A percentile compares a stretch with the other conserved stretches of the same genome.
Conservation (phyloP, 2,888 invertebrate genomes). For the Hoplodrina blanda region DNA sequence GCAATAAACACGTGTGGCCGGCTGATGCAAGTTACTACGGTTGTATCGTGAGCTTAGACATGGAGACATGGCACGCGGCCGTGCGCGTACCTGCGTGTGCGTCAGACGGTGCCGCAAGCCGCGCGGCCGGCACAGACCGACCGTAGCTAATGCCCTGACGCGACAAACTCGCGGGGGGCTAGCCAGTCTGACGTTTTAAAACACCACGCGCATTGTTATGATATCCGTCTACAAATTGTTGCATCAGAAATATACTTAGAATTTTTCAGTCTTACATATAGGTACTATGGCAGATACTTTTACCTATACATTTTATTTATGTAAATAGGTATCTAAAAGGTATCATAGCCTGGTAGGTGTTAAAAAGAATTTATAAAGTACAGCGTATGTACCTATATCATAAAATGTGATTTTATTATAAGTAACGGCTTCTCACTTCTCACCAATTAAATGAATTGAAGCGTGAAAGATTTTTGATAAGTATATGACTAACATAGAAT, state of each 20-base stretch:
- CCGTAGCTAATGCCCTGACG: constrained; percentile 5
- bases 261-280: background rate
- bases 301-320: constrained; percentile 4
- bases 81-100: constrained; percentile 45
- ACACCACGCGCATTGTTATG: constrained; percentile 26
- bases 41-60: constrained; percentile 52
- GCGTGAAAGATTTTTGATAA: background rate
- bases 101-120: constrained; percentile 3
- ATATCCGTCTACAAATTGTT: constrained; percentile 36
- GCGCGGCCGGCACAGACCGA: background rate
- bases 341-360: constrained; percentile 7
- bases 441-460: background rate
- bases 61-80: constrained; percentile 15
- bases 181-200: constrained; percentile 14
- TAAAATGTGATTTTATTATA: constrained; percentile 8
- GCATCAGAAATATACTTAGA: constrained; percentile 43
- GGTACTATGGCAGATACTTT: background rate
- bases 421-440: background rate
- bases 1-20: constrained; percentile 41
- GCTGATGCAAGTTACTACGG: constrained; percentile 66
- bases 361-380: constrained; percentile 7
- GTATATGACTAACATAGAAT: too few species aligned
- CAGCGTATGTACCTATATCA: background rate
- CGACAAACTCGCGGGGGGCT: constrained; percentile 13
- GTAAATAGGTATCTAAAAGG: background rate